These are phyloP conservation scores for Perccottus glenii DNA, from an alignment of 2,113 vertebrate genomes.

Conservation along the genomic window DNA sequence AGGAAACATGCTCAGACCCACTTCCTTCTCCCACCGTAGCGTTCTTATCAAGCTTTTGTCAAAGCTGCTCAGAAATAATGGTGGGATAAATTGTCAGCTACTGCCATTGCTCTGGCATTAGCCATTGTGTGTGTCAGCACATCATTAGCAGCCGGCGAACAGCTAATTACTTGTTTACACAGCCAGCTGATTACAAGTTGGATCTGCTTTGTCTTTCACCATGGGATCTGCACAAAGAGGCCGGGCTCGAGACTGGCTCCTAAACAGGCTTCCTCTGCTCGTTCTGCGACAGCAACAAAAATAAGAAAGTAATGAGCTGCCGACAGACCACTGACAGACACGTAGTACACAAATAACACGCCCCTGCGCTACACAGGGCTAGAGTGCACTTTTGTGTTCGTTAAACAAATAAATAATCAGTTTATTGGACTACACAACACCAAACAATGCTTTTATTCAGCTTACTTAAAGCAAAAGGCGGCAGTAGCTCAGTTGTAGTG, in stretches of 20 bases:
- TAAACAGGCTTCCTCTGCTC: constrained; percentile 68
- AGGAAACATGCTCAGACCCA: constrained; percentile 23
- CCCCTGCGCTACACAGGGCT: not conserved
- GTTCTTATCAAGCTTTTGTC: constrained; percentile 76
- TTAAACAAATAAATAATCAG: no score
- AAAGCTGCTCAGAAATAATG: constrained; percentile 67
- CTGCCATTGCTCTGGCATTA: constrained; percentile 68
- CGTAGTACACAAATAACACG: constrained; percentile 7
- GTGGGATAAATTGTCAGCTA: constrained; percentile 50
- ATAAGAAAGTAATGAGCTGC: constrained; percentile 61
- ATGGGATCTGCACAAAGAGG: constrained; percentile 49
- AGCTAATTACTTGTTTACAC: constrained; percentile 78
- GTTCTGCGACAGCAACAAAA: constrained; percentile 54
- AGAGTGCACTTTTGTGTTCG: no score
- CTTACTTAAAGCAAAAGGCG: no score
- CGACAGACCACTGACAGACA: constrained; percentile 50
- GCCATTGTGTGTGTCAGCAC: constrained; percentile 80
- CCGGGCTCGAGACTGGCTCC: constrained; percentile 35
- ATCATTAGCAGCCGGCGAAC: constrained; percentile 70
- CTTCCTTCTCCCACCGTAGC: constrained; percentile 47
- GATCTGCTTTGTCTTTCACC: constrained; percentile 73
- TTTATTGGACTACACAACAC: no score
- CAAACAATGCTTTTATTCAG: no score
- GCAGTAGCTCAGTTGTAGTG: no score
- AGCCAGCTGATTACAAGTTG: constrained; percentile 71